Evolutionary conservation across 2,888 invertebrate species (phyloP), one percentile per base, ranked within the genome.

Genomic region (Philaethria dido): DNA sequence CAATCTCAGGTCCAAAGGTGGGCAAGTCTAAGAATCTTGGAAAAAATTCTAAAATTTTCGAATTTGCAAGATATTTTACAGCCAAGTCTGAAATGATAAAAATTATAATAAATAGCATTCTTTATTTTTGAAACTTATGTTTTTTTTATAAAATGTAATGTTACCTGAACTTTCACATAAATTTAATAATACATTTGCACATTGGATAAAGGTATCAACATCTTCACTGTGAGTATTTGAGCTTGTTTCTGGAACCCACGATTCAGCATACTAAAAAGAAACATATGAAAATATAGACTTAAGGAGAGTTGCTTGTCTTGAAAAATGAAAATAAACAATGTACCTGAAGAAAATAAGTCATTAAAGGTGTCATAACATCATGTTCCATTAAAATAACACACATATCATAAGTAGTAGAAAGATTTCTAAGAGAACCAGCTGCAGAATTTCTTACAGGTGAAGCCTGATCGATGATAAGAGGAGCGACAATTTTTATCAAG

Each of bases 361-460:
- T 87, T 11, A 96, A 83, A 0, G 96, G 94, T 3, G 96, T 96
- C 87, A 96, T 93, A 3, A 96, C 87, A 82, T 96, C 96, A 74
- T 95, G 94, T 14, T 94, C 93, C 69, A 96, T 93, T 84, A 96
- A 92, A 66, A 91, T 85, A 72, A 94, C 94, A 79, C 95, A 95
- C 0, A 94, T 93, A 59, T 95, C 94, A 33, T 93, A 87, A 18
- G 93, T 89, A 3, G 94, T 92, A 44, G 95, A 95, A 29, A 96
- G 80, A 80, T 95, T 95, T 61, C 96, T 93, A 18, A 96, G 86
- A 0, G 95, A 94, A 11, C 95, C 95, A 8, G 95, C 94, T n/a
- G 95, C 93, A 9, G 95, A 94, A 81, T 95, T 94, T 70, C 95
- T 89, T 3, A 96, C 93, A 25, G 93, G 87, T 39, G 89, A 83